phyloP scores from a whole-genome alignment of 1,140 invertebrate species.

The Glossosoma conforme region DNA sequence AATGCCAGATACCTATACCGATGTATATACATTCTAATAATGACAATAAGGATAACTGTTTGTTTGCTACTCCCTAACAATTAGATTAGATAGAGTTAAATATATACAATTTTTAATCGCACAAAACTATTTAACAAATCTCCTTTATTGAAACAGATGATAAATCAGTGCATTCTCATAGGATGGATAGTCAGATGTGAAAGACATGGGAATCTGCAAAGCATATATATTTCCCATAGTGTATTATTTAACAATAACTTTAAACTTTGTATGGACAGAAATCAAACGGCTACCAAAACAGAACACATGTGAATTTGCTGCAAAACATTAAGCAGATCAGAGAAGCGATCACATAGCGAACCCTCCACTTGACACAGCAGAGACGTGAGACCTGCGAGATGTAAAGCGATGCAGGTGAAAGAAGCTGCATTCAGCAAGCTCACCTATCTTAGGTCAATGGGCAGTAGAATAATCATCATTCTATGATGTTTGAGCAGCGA shows the following conservation, averaged over 20 bases:
- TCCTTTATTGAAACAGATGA: not conserved
- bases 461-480: constrained; percentile 39
- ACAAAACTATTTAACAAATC: not conserved
- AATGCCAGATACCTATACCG: no score
- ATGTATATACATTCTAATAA: no score
- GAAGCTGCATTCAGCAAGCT: constrained; percentile 52
- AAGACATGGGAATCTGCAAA: constrained; percentile 33
- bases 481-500: no score
- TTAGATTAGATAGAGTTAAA: no score
- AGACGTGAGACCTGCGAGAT: constrained; percentile 68
- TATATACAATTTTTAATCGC: not conserved
- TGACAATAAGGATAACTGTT: no score
- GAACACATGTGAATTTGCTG: constrained; percentile 14
- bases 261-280: constrained; percentile 13
- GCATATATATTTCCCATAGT: constrained; percentile 15
- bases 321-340: constrained; percentile 14
- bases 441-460: constrained; percentile 35
- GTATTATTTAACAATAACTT: constrained; percentile 7
- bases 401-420: constrained; percentile 75
- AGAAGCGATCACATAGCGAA: constrained; percentile 37
- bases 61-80: no score
- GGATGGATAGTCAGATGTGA: constrained; percentile 32
- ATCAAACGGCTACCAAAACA: constrained; percentile 7
- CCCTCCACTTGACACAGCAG: constrained; percentile 56
- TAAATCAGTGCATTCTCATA: no score